These are phyloP conservation scores for Hypsibius dujardini DNA, from an alignment of 1,140 invertebrate species.

Conservation along the genomic window DNA sequence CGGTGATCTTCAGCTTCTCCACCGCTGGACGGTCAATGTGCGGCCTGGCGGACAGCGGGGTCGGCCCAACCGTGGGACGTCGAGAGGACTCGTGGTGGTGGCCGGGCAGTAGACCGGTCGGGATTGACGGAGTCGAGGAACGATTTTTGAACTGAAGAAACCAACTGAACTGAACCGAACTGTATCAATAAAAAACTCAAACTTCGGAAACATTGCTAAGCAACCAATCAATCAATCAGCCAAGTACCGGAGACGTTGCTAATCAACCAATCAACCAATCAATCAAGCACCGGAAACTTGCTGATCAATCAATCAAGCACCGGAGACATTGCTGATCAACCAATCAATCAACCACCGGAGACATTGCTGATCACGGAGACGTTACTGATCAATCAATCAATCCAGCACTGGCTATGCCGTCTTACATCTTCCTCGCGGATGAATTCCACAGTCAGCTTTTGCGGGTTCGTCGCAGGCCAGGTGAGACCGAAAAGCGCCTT, in stretches of 20 bases:
- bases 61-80: not conserved
- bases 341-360: too few species aligned
- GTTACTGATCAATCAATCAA: too few species aligned
- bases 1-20: not conserved
- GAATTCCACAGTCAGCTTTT: constrained; percentile 77
- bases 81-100: not conserved
- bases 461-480: constrained; percentile 88
- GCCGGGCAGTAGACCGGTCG: not conserved
- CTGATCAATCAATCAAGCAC: too few species aligned
- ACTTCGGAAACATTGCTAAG: too few species aligned
- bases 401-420: too few species aligned
- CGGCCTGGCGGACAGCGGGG: not conserved
- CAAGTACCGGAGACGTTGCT: too few species aligned
- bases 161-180: constrained; percentile 8
- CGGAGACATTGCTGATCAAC: too few species aligned
- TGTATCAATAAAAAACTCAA: too few species aligned
- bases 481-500: constrained; percentile 75
- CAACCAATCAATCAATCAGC: too few species aligned
- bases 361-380: too few species aligned
- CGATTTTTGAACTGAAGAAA: not conserved
- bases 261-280: too few species aligned
- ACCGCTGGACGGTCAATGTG: not conserved
- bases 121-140: not conserved
- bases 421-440: constrained; percentile 53
- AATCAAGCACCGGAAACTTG: too few species aligned